Evolutionary conservation across 2,113 vertebrate species (phyloP).

Genomic region (Pongo pygmaeus): DNA sequence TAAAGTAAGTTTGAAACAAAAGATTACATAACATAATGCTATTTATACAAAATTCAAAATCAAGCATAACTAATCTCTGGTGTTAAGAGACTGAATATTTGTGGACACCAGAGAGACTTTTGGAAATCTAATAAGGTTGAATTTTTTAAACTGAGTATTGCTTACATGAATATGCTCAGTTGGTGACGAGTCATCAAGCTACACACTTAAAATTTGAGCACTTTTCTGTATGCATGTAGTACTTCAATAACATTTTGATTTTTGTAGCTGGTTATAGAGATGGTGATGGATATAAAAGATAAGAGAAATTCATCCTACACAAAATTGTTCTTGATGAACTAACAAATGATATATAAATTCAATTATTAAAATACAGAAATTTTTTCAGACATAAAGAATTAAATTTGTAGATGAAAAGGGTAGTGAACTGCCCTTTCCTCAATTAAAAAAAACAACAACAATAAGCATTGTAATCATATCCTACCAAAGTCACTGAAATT

Average conservation of each 20-base stretch:
- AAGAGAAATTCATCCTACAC: not conserved
- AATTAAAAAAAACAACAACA: not conserved
- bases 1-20: not conserved
- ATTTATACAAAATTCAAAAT: not conserved
- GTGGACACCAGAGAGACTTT: not conserved
- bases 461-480: not conserved
- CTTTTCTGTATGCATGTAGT: not conserved
- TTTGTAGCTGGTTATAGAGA: not conserved
- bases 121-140: not conserved
- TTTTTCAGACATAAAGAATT: not conserved
- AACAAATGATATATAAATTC: not conserved
- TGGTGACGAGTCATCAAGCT: not conserved
- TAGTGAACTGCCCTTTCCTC: not conserved
- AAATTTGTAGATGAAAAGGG: not conserved
- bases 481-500: not conserved
- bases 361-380: not conserved
- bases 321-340: not conserved
- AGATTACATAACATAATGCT: not conserved
- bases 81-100: not conserved
- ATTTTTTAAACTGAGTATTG: not conserved
- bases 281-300: not conserved
- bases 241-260: not conserved
- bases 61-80: not conserved
- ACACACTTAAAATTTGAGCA: not conserved
- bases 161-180: not conserved